Evolutionary conservation across 1,140 invertebrate species (phyloP).

Genomic region (Ridgeia piscesae): DNA sequence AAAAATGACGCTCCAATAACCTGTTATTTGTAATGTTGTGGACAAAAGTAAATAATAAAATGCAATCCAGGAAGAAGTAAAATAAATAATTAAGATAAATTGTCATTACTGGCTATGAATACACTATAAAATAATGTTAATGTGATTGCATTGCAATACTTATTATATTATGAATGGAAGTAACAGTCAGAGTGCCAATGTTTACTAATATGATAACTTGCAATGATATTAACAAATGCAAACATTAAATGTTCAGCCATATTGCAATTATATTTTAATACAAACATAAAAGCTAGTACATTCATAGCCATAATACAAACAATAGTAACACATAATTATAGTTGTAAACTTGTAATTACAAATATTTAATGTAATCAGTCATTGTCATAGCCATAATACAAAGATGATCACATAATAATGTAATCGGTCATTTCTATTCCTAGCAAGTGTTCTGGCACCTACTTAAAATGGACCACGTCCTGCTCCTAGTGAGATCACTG

Average conservation of each 20-base stretch:
- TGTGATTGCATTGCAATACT: no score
- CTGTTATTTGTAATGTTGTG: no score
- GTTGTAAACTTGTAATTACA: not conserved
- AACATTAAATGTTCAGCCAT: not conserved
- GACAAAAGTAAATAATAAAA: no score
- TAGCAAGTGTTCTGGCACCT: not conserved
- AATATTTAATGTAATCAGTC: not conserved
- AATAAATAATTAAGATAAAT: no score
- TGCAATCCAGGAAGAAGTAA: no score
- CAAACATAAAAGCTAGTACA: not conserved
- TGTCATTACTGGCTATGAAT: not conserved
- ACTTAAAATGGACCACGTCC: not conserved
- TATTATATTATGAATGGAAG: no score
- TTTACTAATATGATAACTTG: not conserved
- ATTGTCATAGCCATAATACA: not conserved
- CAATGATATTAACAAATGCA: not conserved
- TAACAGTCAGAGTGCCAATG: not conserved
- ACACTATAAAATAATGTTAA: no score
- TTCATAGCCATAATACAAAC: not conserved
- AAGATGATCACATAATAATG: not conserved
- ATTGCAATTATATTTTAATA: not conserved
- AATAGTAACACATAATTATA: not conserved
- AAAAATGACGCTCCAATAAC: no score
- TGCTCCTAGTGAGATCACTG: not conserved
- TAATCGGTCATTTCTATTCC: not conserved